Evolutionary conservation across 2,797 vertebrate genomes (phyloP).

Genomic region (Pangasius djambal): DNA sequence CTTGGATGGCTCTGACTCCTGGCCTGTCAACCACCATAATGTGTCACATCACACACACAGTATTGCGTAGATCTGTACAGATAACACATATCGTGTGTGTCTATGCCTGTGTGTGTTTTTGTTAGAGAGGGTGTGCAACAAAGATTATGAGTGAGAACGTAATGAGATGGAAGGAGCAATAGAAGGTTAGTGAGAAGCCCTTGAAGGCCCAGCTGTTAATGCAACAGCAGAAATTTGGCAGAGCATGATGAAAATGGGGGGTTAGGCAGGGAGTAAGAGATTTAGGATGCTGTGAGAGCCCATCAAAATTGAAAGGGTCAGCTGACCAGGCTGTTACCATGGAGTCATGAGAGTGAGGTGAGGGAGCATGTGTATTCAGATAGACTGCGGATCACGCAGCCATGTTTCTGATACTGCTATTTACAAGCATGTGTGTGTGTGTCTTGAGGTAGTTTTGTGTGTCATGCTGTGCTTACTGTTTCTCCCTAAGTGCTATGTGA

Average conservation of each 20-base stretch:
- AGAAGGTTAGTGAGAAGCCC: conserved; percentile 20
- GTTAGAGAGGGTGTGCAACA: too few species aligned
- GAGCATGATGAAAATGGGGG: conserved; percentile 37
- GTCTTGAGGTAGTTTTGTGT: not conserved
- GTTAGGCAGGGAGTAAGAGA: conserved; percentile 37
- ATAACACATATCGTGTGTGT: conserved; percentile 1
- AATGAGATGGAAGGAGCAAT: conserved; percentile 17
- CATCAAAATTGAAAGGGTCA: conserved; percentile 62
- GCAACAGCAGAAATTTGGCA: conserved; percentile 46
- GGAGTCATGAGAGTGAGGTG: conserved; percentile 59
- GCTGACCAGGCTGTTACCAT: conserved; percentile 68
- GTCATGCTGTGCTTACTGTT: not conserved
- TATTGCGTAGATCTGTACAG: not conserved
- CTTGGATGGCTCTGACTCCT: not conserved
- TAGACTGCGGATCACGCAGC: conserved; percentile 22
- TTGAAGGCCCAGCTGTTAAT: conserved; percentile 47
- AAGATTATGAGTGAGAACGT: conserved; percentile 18
- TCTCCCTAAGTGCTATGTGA: not conserved
- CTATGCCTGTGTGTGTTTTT: not conserved
- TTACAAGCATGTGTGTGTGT: conserved; percentile 16
- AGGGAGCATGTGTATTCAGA: conserved; percentile 28
- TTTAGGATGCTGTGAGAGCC: conserved; percentile 54
- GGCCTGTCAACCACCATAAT: conserved; percentile 19
- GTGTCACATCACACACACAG: conserved; percentile 8
- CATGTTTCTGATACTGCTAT: conserved; percentile 32